phyloP scores from a whole-genome alignment of 1,140 invertebrate genomes.

The Hyphantria cunea region DNA sequence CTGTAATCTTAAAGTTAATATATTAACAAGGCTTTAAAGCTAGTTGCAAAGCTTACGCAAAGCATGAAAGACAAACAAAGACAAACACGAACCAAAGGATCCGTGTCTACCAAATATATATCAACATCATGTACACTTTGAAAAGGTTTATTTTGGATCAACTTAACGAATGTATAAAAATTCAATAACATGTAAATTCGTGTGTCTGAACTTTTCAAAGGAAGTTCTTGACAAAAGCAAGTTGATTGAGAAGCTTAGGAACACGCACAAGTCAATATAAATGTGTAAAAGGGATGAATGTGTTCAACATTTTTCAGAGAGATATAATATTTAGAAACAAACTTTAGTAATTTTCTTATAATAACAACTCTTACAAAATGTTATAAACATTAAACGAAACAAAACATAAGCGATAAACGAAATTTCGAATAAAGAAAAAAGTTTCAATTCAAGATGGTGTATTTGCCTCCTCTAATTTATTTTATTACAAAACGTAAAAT shows the following conservation, averaged over 20 bases:
- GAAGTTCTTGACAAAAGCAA: slow-evolving; percentile 63
- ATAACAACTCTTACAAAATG: no score
- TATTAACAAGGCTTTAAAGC: no score
- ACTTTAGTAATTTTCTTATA: slow-evolving; percentile 8
- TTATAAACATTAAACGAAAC: no score
- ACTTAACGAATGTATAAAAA: slow-evolving; percentile 73
- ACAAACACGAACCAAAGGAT: not conserved
- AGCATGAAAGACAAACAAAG: no score
- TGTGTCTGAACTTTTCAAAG: slow-evolving; percentile 68
- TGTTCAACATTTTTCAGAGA: not conserved
- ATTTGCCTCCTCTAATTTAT: no score
- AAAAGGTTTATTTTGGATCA: slow-evolving; percentile 38
- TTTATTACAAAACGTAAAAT: no score
- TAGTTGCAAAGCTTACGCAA: no score
- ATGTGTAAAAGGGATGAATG: slow-evolving; percentile 14
- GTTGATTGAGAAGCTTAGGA: slow-evolving; percentile 63
- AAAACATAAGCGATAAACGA: no score
- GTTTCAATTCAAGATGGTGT: no score
- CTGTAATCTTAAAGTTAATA: no score
- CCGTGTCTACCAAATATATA: not conserved
- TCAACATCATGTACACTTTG: not conserved
- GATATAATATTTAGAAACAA: not conserved
- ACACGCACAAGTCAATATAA: slow-evolving; percentile 24
- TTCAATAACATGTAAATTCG: slow-evolving; percentile 80
- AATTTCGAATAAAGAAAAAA: no score